phyloP scores from a whole-genome alignment of 2,888 invertebrate genomes.

The Dusona sp. region DNA sequence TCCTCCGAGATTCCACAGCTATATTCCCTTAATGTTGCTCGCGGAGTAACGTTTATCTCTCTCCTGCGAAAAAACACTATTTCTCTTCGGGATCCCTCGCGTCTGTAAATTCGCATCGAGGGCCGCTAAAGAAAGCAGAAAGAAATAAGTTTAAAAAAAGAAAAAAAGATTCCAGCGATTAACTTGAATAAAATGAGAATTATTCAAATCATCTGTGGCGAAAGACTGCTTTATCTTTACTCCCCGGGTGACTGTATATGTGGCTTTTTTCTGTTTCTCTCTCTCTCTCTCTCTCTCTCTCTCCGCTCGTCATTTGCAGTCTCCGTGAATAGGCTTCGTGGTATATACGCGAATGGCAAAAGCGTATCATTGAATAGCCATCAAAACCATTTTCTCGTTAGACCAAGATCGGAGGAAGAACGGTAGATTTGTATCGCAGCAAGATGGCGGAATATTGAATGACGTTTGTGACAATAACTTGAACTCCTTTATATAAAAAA shows the following conservation, averaged over 20 bases:
- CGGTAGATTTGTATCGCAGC: neutral
- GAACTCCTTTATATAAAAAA: neutral
- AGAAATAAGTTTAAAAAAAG: conserved; percentile 1
- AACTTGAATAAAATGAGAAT: conserved; percentile 57
- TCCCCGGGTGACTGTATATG: conserved; percentile 2
- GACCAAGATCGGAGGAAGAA: neutral
- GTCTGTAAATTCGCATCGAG: conserved; percentile 45
- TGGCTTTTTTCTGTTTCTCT: neutral
- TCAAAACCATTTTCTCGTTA: conserved; percentile 33
- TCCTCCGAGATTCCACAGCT: conserved; percentile 10
- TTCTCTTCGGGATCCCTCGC: conserved; percentile 32
- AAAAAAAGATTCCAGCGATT: conserved; percentile 38
- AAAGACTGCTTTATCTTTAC: conserved; percentile 36
- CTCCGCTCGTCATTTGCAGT: conserved; percentile 6
- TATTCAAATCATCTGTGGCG: conserved; percentile 48
- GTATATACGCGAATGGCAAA: neutral
- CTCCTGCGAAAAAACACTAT: conserved; percentile 31
- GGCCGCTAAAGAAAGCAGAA: neutral
- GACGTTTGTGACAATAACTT: neutral
- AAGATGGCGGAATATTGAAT: neutral
- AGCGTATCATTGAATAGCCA: conserved; percentile 38
- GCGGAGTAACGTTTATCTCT: conserved; percentile 22
- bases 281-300: neutral
- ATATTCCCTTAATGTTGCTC: conserved; percentile 43
- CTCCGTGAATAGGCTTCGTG: neutral